Conservation (phyloP, 2,113 vertebrate genomes). For the Actinemys pallida region DNA sequence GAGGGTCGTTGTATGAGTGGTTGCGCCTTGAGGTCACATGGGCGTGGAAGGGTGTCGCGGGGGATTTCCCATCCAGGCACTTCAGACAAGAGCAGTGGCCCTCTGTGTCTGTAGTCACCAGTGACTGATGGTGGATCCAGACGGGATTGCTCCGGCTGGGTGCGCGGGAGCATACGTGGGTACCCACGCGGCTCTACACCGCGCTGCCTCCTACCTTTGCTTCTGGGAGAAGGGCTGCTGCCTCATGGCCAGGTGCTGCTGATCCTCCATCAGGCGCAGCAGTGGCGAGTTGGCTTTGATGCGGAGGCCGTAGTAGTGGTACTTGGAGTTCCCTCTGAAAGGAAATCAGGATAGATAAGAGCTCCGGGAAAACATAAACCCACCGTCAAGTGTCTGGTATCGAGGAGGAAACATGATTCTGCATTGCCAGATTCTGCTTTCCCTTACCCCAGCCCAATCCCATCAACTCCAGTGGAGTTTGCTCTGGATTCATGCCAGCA, state of each 20-base stretch:
- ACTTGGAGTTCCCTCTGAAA: conserved; percentile 93
- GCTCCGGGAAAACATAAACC: neutral
- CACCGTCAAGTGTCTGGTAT: neutral
- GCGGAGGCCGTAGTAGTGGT: conserved; percentile 94
- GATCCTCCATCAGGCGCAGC: conserved; percentile 91
- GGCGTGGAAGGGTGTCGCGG: neutral
- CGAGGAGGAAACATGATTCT: neutral
- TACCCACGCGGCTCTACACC: accelerated
- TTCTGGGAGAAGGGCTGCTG: conserved; percentile 94
- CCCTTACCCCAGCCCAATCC: neutral
- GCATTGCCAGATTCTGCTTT: neutral
- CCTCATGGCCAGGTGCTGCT: conserved; percentile 94
- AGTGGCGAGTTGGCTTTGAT: conserved; percentile 92
- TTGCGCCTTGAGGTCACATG: neutral
- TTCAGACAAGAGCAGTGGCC: neutral
- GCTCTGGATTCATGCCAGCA: neutral
- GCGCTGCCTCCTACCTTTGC: conserved; percentile 81
- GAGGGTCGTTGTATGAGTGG: neutral
- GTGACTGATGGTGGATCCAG: neutral
- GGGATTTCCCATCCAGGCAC: neutral
- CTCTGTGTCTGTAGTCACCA: neutral
- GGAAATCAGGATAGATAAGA: neutral
- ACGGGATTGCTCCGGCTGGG: neutral
- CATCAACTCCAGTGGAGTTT: neutral
- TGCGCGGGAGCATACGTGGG: neutral